Conservation (phyloP, 1,140 invertebrate genomes). For the Pygmarrhopalites habei region DNA sequence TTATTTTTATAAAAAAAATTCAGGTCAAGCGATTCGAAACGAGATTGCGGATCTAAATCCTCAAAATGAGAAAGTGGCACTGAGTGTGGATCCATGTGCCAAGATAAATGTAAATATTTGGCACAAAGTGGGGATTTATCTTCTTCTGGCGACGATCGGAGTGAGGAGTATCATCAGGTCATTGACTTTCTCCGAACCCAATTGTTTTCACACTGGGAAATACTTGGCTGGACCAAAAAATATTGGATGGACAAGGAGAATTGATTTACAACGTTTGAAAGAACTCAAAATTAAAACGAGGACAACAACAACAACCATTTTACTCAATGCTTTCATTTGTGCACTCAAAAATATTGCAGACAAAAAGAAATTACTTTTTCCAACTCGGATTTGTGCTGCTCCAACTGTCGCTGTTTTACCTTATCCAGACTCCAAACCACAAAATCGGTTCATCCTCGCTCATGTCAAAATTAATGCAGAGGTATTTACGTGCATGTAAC, state of each 20-base stretch:
- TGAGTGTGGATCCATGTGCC: constrained; percentile 28
- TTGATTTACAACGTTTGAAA: constrained; percentile 13
- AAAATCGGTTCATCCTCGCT: constrained; percentile 30
- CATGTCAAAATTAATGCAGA: constrained; percentile 26
- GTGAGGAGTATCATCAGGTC: constrained; percentile 24
- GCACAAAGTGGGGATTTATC: constrained; percentile 11
- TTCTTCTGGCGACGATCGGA: constrained; percentile 5
- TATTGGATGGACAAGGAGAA: constrained; percentile 23
- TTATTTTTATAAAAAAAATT: too few species aligned
- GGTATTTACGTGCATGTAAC: too few species aligned
- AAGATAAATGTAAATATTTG: background rate
- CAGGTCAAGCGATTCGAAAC: constrained; percentile 24
- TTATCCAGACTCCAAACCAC: constrained; percentile 28
- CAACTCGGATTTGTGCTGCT: constrained; percentile 1
- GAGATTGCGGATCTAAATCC: constrained; percentile 29
- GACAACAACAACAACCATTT: constrained; percentile 21
- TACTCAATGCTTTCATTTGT: constrained; percentile 10
- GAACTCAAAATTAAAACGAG: constrained; percentile 11
- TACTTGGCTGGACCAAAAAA: constrained; percentile 28
- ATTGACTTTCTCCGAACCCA: constrained; percentile 26
- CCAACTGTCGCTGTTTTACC: constrained; percentile 25
- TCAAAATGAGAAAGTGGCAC: constrained; percentile 10
- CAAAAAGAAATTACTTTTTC: constrained; percentile 3
- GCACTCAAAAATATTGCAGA: constrained; percentile 19
- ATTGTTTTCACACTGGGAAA: constrained; percentile 32